These are phyloP conservation scores for Saturnia pavonia DNA, from an alignment of 2,888 invertebrate species.

Conservation along the genomic window DNA sequence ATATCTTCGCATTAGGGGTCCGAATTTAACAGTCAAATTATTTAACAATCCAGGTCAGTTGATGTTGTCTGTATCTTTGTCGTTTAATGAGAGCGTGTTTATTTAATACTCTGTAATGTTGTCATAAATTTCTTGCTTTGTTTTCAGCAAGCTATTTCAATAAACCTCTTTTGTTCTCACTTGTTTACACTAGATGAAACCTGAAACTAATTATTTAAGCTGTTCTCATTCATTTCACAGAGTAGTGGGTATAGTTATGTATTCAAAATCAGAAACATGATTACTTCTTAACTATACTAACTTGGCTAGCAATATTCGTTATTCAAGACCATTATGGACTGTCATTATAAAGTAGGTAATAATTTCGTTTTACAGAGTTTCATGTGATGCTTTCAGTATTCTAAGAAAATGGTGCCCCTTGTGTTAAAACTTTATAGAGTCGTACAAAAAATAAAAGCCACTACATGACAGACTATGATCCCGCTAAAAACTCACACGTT, in stretches of 20 bases:
- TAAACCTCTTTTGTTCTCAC: background rate
- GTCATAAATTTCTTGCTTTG: background rate
- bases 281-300: no score
- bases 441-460: no score
- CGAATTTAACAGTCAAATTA: background rate
- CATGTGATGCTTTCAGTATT: no score
- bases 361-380: no score
- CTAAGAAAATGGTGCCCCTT: no score
- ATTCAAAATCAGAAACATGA: no score
- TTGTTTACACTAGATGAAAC: background rate
- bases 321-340: no score
- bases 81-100: background rate
- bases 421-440: no score
- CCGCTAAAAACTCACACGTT: no score
- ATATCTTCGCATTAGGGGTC: background rate
- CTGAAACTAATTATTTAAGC: background rate
- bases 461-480: no score
- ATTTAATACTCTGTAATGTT: background rate
- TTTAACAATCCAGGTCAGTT: background rate
- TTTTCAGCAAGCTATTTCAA: background rate
- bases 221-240: background rate
- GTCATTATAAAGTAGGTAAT: no score
- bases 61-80: background rate
- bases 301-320: no score
- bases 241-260: background rate